Percentiles rank a stretch among this genome's conserved stretches.
Evolutionary conservation across 2,797 vertebrate genomes (phyloP).

Genomic region (Neosilurus mollespiculum): DNA sequence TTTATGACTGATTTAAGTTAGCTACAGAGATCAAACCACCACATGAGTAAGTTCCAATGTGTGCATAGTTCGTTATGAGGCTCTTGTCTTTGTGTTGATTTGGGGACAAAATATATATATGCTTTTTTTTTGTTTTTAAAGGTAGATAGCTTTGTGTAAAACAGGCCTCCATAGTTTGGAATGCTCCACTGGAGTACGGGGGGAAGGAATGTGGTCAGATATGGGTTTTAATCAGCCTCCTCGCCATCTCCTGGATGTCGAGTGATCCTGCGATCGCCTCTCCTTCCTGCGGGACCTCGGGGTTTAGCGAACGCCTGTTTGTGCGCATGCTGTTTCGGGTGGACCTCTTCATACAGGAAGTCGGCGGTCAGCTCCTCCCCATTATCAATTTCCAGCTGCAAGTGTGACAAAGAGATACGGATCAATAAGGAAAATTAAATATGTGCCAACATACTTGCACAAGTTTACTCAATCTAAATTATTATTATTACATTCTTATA

Average conservation of each 20-base stretch:
- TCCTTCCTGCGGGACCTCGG: conserved; percentile 89
- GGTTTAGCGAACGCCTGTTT: conserved; percentile 95
- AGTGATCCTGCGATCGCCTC: conserved; percentile 89
- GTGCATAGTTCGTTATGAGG: conserved; percentile 77
- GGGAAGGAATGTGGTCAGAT: conserved; percentile 70
- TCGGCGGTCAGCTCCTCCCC: conserved; percentile 93
- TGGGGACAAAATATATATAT: conserved; percentile 52
- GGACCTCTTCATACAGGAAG: conserved; percentile 94
- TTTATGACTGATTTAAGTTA: conserved; percentile 10
- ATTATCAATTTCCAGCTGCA: conserved; percentile 90
- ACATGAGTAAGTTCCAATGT: conserved; percentile 63
- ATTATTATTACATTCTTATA: conserved; percentile 54
- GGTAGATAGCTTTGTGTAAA: conserved; percentile 56
- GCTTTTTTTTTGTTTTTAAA: conserved; percentile 7
- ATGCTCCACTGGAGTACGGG: conserved; percentile 64
- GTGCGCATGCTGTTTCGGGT: conserved; percentile 95
- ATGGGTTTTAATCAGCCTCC: conserved; percentile 79
- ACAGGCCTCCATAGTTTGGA: conserved; percentile 59
- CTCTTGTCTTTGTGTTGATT: conserved; percentile 55
- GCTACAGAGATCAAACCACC: conserved; percentile 32
- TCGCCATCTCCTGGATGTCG: conserved; percentile 81
- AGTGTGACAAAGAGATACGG: neutral
- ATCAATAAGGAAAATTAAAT: neutral
- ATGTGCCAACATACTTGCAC: neutral
- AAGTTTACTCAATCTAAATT: too few species aligned